A percentile compares a stretch with the other conserved stretches of the same genome.
These are phyloP conservation scores for Papilio helenus DNA, from an alignment of 1,140 invertebrate genomes.

Conservation along the genomic window DNA sequence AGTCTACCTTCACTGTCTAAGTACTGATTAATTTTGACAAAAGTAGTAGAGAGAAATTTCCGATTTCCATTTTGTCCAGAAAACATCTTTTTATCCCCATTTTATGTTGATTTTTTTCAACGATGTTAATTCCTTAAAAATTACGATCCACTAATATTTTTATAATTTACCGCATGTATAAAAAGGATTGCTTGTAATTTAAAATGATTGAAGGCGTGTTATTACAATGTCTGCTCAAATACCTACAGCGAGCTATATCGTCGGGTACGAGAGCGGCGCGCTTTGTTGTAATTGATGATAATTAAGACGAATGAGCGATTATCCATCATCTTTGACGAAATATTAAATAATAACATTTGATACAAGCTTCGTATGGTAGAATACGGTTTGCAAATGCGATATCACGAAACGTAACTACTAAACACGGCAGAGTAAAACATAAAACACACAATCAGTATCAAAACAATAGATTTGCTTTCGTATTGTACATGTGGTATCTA, in stretches of 20 bases:
- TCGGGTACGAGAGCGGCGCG: not conserved
- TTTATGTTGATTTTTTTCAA: too few species aligned
- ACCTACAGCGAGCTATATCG: conserved; percentile 18
- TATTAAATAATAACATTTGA: conserved; percentile 23
- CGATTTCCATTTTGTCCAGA: too few species aligned
- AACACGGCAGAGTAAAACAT: not conserved
- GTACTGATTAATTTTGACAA: not conserved
- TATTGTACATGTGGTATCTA: not conserved
- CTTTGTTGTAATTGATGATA: conserved; percentile 36
- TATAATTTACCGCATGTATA: not conserved
- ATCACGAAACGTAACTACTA: not conserved
- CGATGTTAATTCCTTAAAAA: not conserved
- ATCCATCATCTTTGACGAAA: conserved; percentile 7
- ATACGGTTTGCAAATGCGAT: not conserved
- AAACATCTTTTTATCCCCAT: too few species aligned
- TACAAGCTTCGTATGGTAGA: not conserved
- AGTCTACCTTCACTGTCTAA: conserved; percentile 15
- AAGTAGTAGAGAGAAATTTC: too few species aligned
- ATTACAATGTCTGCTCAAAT: not conserved
- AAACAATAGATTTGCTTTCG: too few species aligned
- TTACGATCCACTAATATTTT: not conserved
- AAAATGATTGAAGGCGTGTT: conserved; percentile 13
- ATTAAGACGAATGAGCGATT: conserved; percentile 27
- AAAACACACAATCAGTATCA: too few species aligned
- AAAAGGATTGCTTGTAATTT: not conserved